Evolutionary conservation across 1,140 invertebrate genomes (phyloP), one percentile per base, ranked within the genome.

Genomic region (Trissolcus basalis): DNA sequence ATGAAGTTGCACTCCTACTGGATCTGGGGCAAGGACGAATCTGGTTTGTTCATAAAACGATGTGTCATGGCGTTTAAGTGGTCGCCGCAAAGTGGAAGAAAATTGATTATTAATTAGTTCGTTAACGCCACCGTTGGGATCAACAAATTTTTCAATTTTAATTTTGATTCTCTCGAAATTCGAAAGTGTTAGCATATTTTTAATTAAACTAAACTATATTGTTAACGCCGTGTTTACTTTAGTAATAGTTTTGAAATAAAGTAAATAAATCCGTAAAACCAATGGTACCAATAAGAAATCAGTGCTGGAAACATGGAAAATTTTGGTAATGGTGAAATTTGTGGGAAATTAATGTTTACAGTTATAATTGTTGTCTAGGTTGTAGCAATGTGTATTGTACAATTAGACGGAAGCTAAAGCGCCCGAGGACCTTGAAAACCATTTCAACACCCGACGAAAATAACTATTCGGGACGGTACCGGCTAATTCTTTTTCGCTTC

Each of bases 21-120:
- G 51, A 85, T 78, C 79, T 82, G 75, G 83, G 83, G 80, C 83
- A 85, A 85, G 83, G 83, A 85, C 83, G 81, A 71, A 44, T 36
- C 54, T 73, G 79, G 81, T 80, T 81, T 50, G 77, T 74, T 54
- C 58, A 67, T 63, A 51, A 81, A 73, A 64, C 51, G 74, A 77
- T 60, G 49, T 45, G 68, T 59, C 65, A 59, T 35, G 43, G 54
- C 53, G 59, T 77, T 54, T 64, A 60, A 71, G 45, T 61, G 16
- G 48, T 61, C 16, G 44, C 35, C 27, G 33, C 54, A 41, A 53
- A 59, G 32, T 15, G 13, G 32, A 68, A 50, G 9, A 27, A 58
- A 15, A 41, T 47, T 4, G 36, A 39, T 9, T 4, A 39, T 39
- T 39, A 39, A 39, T 39, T 39, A 11, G 36, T 39, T 39, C 1